phyloP scores from a whole-genome alignment of 53 echinoderm and acorn worm species.

The Astropecten irregularis region DNA sequence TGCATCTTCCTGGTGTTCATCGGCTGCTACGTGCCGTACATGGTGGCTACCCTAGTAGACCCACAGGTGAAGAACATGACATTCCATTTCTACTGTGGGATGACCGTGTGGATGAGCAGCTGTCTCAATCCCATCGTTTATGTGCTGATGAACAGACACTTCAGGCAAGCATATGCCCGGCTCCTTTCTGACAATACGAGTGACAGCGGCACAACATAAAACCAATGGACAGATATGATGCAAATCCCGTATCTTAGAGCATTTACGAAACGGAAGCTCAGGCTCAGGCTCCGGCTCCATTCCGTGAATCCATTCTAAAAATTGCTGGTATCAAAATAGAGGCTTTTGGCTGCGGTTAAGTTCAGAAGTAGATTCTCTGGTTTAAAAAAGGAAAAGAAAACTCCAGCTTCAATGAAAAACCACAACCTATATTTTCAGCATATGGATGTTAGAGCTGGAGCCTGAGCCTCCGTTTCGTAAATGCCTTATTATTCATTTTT shows the following conservation, averaged over 20 bases:
- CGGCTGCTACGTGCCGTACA: slow-evolving; percentile 65
- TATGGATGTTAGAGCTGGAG: too few relatives aligned
- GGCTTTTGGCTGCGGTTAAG: too few relatives aligned
- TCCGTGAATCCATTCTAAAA: too few relatives aligned
- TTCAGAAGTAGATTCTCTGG: too few relatives aligned
- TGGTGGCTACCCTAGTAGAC: slow-evolving; percentile 61
- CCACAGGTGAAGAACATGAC: slow-evolving; percentile 50
- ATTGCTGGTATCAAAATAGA: too few relatives aligned
- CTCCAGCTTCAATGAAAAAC: too few relatives aligned
- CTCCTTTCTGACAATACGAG: slow-evolving; percentile 19
- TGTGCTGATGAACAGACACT: slow-evolving; percentile 62
- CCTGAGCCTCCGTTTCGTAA: too few relatives aligned
- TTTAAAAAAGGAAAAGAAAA: too few relatives aligned
- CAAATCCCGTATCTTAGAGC: neutral
- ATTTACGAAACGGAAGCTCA: too few relatives aligned
- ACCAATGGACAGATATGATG: neutral
- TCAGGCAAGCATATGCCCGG: slow-evolving; percentile 54
- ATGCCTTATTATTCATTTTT: neutral
- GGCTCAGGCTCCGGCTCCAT: too few relatives aligned
- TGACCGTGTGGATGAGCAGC: slow-evolving; percentile 68
- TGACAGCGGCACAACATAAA: neutral
- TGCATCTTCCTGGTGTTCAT: slow-evolving; percentile 67
- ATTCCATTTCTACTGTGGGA: slow-evolving; percentile 56
- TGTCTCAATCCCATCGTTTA: slow-evolving; percentile 69
- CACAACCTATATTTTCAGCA: too few relatives aligned